Base-by-base conservation (phyloP, 1,140 invertebrate genomes). In the Pogonomyrmex californicus region DNA sequence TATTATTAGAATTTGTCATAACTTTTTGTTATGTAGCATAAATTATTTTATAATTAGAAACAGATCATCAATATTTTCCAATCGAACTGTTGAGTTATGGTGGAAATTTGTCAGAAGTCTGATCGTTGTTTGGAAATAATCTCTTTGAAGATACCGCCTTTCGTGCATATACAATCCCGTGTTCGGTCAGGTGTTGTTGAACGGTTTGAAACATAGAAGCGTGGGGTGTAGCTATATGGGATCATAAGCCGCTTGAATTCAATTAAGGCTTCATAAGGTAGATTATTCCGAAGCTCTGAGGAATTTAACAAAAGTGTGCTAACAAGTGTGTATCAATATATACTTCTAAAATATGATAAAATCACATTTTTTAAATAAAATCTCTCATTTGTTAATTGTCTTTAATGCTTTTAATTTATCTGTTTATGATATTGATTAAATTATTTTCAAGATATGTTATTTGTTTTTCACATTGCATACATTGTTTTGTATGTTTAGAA, bases 261-360 rank as follows among this genome's bases (percentile, higher is more conserved):
- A 89, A 90, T 90, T 89, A 89, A 60, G 77, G 56, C 56, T 76
- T 65, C 12, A 85, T 85, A 85, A 85, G 58, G 60, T 85, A 78
- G 73, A 85, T 85, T 85, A 85, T 62, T 63, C 17, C 36, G 44
- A 41, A 56, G 75, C 82, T 78, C 73, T n/a, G 23, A 33, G 12
- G 51, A 85, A 65, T 85, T 65, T 65, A 65, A 36, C 14, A 77
- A 85, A 85, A 85, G 68, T 83, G 54, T 60, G 30, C 17, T 73
- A 60, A 23, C 47, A 33, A 10, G 70, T 7, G 4, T 30, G 41
- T 81, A 41, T 73, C 30, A 14, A 66, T 75, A 60, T 60, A 23
- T 33, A 58, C 7, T 44, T 44, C 1, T 3, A 5, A 75, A 83
- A 75, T 17, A 58, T 33, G 23, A 76, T 58, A 71, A 82, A 73